Evolutionary conservation across 2,888 invertebrate species (phyloP), one percentile per base, ranked within the genome.

Genomic region (Eupeodes latifasciatus): DNA sequence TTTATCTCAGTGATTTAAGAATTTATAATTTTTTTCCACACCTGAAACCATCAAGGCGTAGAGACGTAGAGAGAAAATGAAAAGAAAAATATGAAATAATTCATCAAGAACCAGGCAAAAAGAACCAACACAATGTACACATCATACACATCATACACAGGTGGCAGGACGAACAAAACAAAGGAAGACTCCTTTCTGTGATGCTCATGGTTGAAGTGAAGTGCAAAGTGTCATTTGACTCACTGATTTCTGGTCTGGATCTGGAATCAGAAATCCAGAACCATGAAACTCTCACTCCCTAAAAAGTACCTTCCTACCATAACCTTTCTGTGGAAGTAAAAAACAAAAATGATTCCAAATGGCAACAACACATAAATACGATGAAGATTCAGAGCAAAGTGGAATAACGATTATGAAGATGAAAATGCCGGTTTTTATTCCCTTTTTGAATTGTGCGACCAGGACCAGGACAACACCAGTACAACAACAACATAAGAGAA

Each of bases 391-490:
- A 69, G 40, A 55, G 6, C 47, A 80, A 80, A 69, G n/a, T 40
- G 67, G 11, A 53, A 62, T 57, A 61, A 59, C 72, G 64, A 66
- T 27, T 64, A 81, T 44, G 55, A 67, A 40, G 49, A 81, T 81
- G 66, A 81, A 87, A 84, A 84, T 87, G 87, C 87, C 87, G 87
- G 87, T 87, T 87, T 83, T 72, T 74, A 71, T 80, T 79, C 53
- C 72, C 64, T 44, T 59, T 83, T 69, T 72, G 19, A 59, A 72
- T 55, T 36, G 40, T 49, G 64, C 34, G 53, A 36, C 64, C 59
- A 57, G 77, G 57, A 51, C 40, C 55, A 62, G 71, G 11, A 81
- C 47, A 76, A 77, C 14, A 57, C 34, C 71, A 36, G 62, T 36
- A 27, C 40, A 27, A 47, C 36, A 67, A 34, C 44, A 14, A 53